Base-by-base conservation (phyloP, 2,888 invertebrate species). In the Drosophila kuntzei region DNA sequence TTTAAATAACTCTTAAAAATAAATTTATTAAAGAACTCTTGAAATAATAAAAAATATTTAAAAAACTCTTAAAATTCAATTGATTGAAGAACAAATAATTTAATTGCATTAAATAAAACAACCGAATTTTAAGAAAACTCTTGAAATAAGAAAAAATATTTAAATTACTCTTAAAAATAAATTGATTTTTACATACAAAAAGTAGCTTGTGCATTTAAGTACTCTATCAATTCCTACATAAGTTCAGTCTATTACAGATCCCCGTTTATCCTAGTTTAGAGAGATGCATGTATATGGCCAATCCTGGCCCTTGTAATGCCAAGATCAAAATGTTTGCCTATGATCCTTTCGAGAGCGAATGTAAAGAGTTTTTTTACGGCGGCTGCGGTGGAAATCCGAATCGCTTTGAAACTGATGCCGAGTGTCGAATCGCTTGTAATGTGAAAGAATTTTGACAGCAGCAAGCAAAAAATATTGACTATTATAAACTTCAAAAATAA, bases 311-410 rank as follows among this genome's bases (percentile, higher is more conserved):
- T 2, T 78, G 78, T 18, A 11, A 36, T 6, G 18, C 11, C n/a
- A 7, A 14, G 1, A 46, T 68, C 2, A 39, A 32, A 32, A 55
- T 69, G 59, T 78, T 55, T 18, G 75, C 58, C 47, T 63, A 55
- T 16, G 68, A 78, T 20, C 36, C 46, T 1, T 36, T 20, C 0
- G 68, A 58, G 2, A 7, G 63, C 18, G 11, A 9, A 1, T 78
- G 78, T 11, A 59, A 39, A 9, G 12, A 41, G 18, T 78, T 78
- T 4, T 0, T 32, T 1, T 78, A 78, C 14, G 36, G 75, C 14
- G 78, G 78, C 2, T 79, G 76, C 20, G 79, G 80, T 0, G 79
- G 80, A n/a, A 79, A 79, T 39, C 47, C 76, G 6, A 79, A 79
- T 61, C 80, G 79, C 1, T 79, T 76, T 34, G 8, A 12, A 1